These are phyloP conservation scores for Psilopsiagon aurifrons DNA, from an alignment of 2,113 vertebrate species.

Conservation along the genomic window DNA sequence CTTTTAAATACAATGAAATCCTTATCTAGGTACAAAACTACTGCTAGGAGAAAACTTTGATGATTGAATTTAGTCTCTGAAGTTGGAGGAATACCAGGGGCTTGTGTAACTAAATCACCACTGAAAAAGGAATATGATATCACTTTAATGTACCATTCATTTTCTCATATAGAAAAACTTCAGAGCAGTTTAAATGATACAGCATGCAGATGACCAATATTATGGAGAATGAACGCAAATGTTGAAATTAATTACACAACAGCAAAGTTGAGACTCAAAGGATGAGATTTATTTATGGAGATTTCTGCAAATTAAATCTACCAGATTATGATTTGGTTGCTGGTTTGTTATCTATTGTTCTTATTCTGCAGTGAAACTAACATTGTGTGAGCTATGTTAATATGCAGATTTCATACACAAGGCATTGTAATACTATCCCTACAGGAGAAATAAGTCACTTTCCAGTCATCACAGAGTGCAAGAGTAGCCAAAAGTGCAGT, in stretches of 20 bases:
- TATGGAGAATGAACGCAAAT: background rate
- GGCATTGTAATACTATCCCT: background rate
- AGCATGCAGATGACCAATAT: background rate
- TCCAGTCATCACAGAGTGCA: background rate
- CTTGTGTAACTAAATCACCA: background rate
- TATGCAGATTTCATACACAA: background rate
- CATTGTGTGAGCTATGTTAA: background rate
- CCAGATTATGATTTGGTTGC: background rate
- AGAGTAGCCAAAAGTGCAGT: background rate
- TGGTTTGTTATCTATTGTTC: background rate
- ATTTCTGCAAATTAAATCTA: background rate
- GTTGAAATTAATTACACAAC: background rate
- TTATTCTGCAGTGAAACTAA: background rate
- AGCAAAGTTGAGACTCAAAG: background rate
- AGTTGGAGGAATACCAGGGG: background rate
- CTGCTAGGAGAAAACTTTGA: background rate
- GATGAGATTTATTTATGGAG: background rate
- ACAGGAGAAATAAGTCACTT: background rate
- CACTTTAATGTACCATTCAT: background rate
- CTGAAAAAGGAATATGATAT: background rate
- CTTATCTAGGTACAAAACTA: background rate
- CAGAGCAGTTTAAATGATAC: background rate
- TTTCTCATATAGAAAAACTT: background rate
- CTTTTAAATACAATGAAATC: background rate
- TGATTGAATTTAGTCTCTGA: background rate